Evolutionary conservation across 92 coral and sea anemone genomes (phyloP), one percentile per base, ranked within the genome.

Genomic region (Zoanthus sociatus): DNA sequence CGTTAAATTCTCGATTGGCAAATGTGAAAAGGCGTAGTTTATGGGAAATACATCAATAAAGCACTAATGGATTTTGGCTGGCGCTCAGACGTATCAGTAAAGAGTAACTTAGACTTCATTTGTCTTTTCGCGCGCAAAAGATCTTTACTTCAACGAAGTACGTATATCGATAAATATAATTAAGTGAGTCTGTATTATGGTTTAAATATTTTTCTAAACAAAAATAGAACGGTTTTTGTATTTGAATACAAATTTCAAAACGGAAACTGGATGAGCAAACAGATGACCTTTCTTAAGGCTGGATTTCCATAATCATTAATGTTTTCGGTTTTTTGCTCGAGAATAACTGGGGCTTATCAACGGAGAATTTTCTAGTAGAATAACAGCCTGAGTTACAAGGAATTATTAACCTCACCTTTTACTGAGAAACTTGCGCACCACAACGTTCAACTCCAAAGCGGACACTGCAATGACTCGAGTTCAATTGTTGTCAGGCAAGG

Each of bases 121-220:
- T 66, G 85, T 37, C 67, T 33, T 81, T 81, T 81, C n/a, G 45
- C 73, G 26, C 84, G 84, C 55, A n/a, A 47, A 21, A 61, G 73
- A 66, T 4, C 50, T 44, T 56, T 69, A 12, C 55, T 64, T 81
- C 33, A 37, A 58, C 1, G 6, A 81, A 12, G 15, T 30, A 37
- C 15, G 9, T 64, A 66, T 73, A 66, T 54, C 21, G 55, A 58
- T 26, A 64, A 64, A 31, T 37, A 37, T 37, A 37, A 37, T 37
- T 37, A 37, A 37, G 42, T 4, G 0, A 50, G 9, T 50, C 12
- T 63, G 20, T 16, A 21, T 9, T 7, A 56, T 50, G 55, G 55
- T 50, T 50, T 50, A 50, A 50, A 50, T 50, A 7, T 7, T 7
- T 50, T 1, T 50, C 12, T 11, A 50, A 7, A 1, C 55, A 50